Percentiles rank a stretch among this genome's conserved stretches.
These are phyloP conservation scores for Drosophila biarmipes DNA, from an alignment of 1,140 invertebrate species.

Conservation along the genomic window DNA sequence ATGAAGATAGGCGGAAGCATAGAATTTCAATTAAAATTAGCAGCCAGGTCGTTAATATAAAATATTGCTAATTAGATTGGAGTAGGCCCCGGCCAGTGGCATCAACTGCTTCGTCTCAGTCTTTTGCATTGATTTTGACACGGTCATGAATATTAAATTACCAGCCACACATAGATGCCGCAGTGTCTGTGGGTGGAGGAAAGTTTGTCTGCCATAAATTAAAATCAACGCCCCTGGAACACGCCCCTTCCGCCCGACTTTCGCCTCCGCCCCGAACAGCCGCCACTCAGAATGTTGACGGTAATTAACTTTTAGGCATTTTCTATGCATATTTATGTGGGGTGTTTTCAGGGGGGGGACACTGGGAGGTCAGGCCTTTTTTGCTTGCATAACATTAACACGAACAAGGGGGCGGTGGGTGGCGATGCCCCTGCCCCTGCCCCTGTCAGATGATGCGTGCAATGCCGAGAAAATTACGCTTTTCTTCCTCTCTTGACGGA, in stretches of 20 bases:
- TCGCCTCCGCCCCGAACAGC: constrained; percentile 13
- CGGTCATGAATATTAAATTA: constrained; percentile 83
- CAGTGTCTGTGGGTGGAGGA: constrained; percentile 26
- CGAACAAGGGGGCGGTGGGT: constrained; percentile 14
- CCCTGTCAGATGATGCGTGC: constrained; percentile 64
- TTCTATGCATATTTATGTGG: constrained; percentile 79
- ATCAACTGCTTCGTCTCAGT: constrained; percentile 40
- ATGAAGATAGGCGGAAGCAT: constrained; percentile 39
- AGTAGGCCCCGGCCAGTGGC: constrained; percentile 31
- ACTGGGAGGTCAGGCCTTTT: constrained; percentile 8
- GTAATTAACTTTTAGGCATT: constrained; percentile 83
- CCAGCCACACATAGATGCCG: constrained; percentile 36
- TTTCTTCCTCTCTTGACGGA: constrained; percentile 23
- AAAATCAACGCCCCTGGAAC: constrained; percentile 72
- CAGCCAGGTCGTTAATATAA: constrained; percentile 74
- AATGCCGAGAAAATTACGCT: constrained; percentile 45
- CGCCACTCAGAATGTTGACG: constrained; percentile 80
- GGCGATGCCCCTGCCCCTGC: background rate
- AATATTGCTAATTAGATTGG: constrained; percentile 82
- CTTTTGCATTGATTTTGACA: constrained; percentile 78
- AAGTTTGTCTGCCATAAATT: constrained; percentile 81
- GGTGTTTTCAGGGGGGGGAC: constrained; percentile 12
- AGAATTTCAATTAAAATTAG: constrained; percentile 83
- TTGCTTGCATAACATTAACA: constrained; percentile 74
- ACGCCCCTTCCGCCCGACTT: constrained; percentile 38